These are phyloP conservation scores for human DNA, from an alignment of 2,113 vertebrate species.

Conservation along the genomic window DNA sequence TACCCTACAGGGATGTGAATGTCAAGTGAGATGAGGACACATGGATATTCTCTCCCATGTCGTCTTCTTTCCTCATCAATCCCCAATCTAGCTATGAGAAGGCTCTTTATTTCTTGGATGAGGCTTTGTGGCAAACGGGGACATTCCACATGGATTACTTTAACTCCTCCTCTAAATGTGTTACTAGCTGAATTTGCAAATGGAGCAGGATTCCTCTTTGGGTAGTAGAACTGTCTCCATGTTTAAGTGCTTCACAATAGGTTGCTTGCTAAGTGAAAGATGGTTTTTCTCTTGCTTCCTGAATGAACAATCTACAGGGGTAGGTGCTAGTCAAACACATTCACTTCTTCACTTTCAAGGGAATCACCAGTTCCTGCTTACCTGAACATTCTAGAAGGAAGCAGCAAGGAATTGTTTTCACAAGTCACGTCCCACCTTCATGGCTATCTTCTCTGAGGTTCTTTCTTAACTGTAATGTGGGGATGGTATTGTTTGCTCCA, in stretches of 20 bases:
- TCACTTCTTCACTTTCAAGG: background rate
- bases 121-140: background rate
- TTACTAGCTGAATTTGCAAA: background rate
- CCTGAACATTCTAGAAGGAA: background rate
- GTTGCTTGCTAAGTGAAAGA: background rate
- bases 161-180: background rate
- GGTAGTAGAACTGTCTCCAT: background rate
- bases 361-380: background rate
- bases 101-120: background rate
- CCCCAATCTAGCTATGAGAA: background rate
- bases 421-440: background rate
- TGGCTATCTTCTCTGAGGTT: background rate
- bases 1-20: background rate
- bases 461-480: background rate
- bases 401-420: background rate
- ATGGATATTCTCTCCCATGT: background rate
- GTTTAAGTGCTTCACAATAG: constrained; percentile 50
- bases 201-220: constrained; percentile 33
- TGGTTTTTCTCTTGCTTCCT: background rate
- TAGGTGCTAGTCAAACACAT: background rate
- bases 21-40: background rate
- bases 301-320: background rate
- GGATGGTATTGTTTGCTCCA: background rate
- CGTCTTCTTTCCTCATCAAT: background rate
- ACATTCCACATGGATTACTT: constrained; percentile 35